These are phyloP conservation scores for Eriocheir sinensis DNA, from an alignment of 1,140 invertebrate species.

Conservation along the genomic window DNA sequence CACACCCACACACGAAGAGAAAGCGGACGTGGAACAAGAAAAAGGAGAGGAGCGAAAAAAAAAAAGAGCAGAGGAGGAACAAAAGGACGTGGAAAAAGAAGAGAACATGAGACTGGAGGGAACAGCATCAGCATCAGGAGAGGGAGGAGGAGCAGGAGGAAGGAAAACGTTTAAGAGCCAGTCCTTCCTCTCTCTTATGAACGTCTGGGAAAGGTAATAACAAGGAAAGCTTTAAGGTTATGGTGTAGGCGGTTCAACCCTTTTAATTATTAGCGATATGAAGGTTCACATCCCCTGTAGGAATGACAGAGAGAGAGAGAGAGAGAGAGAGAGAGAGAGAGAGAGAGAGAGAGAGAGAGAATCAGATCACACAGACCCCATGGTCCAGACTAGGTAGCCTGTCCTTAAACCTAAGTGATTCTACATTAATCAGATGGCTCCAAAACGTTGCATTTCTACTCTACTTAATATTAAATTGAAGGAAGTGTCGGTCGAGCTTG, in stretches of 20 bases:
- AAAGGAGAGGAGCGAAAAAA: background rate
- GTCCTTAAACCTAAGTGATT: no score
- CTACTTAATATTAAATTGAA: no score
- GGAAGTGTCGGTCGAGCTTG: no score
- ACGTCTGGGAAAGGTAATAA: slow-evolving; percentile 63
- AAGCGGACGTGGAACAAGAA: background rate
- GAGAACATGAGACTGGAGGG: background rate
- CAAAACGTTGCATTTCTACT: no score
- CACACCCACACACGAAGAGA: background rate
- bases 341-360: background rate
- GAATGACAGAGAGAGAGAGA: background rate
- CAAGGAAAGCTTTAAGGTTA: background rate
- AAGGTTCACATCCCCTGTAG: background rate
- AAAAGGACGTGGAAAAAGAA: background rate
- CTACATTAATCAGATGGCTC: no score
- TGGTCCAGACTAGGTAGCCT: no score
- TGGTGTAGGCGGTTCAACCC: background rate
- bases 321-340: background rate
- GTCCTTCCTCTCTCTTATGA: slow-evolving; percentile 57
- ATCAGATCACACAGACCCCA: no score
- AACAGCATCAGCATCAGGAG: background rate
- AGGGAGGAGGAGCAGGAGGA: background rate
- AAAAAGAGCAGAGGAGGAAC: background rate
- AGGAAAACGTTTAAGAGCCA: slow-evolving; percentile 53
- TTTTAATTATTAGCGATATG: background rate